A percentile compares a stretch with the other conserved stretches of the same genome.
phyloP scores from a whole-genome alignment of 2,113 vertebrate genomes.

The Struthidea cinerea region DNA sequence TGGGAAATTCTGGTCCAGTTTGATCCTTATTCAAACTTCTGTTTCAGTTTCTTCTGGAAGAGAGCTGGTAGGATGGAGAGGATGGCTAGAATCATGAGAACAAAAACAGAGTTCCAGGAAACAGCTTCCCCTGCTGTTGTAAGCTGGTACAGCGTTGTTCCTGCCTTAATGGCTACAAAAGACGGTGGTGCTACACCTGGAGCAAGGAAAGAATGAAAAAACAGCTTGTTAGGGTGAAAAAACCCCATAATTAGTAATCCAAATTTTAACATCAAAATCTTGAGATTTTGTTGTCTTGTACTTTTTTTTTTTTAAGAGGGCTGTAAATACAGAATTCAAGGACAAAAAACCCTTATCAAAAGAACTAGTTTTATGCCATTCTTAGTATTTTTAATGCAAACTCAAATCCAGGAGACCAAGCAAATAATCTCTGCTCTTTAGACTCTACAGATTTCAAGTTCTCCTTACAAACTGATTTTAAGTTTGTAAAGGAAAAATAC shows the following conservation, averaged over 20 bases:
- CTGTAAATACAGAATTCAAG: background rate
- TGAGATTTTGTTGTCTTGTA: background rate
- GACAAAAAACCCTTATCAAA: background rate
- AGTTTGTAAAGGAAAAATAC: background rate
- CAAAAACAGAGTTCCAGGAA: slow-evolving; percentile 94
- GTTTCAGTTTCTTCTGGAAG: slow-evolving; percentile 92
- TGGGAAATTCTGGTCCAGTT: slow-evolving; percentile 41
- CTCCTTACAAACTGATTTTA: background rate
- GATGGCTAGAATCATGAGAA: slow-evolving; percentile 89
- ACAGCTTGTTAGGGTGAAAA: background rate
- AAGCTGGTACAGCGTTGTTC: slow-evolving; percentile 95
- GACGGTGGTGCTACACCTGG: slow-evolving; percentile 93
- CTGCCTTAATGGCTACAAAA: slow-evolving; percentile 97
- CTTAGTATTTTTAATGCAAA: background rate
- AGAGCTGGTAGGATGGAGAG: slow-evolving; percentile 93
- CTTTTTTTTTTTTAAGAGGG: background rate
- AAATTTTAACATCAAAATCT: background rate
- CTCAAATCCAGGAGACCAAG: background rate
- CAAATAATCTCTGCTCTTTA: background rate
- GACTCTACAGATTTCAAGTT: background rate
- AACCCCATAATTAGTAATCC: background rate
- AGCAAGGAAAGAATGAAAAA: background rate
- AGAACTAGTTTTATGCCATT: background rate
- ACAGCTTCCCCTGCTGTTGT: slow-evolving; percentile 97
- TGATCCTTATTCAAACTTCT: slow-evolving; percentile 86